phyloP scores from a whole-genome alignment of 2,113 vertebrate genomes.

The Heteronetta atricapilla region DNA sequence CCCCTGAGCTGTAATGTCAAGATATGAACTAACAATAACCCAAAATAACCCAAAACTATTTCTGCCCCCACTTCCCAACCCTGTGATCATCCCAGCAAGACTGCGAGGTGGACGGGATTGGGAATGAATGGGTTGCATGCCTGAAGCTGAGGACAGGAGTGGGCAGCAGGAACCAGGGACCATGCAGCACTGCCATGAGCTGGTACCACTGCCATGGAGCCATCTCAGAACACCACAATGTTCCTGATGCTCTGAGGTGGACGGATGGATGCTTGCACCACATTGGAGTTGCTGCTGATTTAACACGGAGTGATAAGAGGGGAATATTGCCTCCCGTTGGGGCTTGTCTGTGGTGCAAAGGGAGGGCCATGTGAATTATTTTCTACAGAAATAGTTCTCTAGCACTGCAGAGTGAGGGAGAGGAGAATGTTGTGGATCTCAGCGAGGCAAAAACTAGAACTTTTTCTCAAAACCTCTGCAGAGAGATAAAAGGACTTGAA shows the following conservation, averaged over 20 bases:
- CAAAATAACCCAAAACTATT: neutral
- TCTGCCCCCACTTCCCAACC: neutral
- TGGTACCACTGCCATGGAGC: neutral
- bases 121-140: neutral
- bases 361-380: neutral
- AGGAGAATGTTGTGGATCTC: neutral
- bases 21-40: neutral
- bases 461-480: neutral
- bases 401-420: neutral
- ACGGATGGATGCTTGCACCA: neutral
- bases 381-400: neutral
- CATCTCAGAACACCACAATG: neutral
- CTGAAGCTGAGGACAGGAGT: neutral
- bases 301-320: neutral
- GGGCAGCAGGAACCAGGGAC: neutral
- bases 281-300: neutral
- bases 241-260: neutral
- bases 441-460: neutral
- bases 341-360: neutral
- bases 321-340: neutral
- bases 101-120: neutral
- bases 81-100: neutral
- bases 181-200: neutral
- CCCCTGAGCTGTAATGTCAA: neutral
- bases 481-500: neutral